These are phyloP conservation scores for Bombus haemorrhoidalis DNA, from an alignment of 1,140 invertebrate genomes.

Conservation along the genomic window DNA sequence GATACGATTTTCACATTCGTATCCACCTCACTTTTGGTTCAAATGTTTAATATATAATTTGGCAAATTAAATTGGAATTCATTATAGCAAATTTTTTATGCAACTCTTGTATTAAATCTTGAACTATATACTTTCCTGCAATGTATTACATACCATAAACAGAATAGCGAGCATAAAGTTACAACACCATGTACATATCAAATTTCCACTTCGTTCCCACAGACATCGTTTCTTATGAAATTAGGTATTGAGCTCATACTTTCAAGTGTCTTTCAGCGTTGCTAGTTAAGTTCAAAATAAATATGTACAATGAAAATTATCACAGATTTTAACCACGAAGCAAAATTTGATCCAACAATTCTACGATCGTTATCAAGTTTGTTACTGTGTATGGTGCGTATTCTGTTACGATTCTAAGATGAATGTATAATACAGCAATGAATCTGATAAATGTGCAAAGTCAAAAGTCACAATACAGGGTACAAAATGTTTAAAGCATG, in stretches of 20 bases:
- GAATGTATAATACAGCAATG: constrained; percentile 5
- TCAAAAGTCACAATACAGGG: background rate
- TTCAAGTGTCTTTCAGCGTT: background rate
- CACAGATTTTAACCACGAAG: background rate
- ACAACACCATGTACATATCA: constrained; percentile 33
- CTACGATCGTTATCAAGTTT: background rate
- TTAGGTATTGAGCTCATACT: constrained; percentile 8
- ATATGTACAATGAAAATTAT: background rate
- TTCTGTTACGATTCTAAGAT: background rate
- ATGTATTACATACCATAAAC: constrained; percentile 13
- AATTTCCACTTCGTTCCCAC: constrained; percentile 45
- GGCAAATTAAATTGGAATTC: background rate
- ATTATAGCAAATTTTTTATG: background rate
- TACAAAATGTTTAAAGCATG: background rate
- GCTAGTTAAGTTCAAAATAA: background rate
- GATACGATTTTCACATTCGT: background rate
- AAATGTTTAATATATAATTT: background rate
- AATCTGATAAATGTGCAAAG: background rate
- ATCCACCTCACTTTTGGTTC: background rate
- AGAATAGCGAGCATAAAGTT: constrained; percentile 29
- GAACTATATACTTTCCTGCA: background rate
- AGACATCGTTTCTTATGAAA: constrained; percentile 39
- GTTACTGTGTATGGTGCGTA: rapidly evolving
- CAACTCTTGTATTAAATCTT: background rate
- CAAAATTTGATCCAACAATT: background rate